Evolutionary conservation across 2,113 vertebrate genomes (phyloP).

Genomic region (Prunella fulvescens): DNA sequence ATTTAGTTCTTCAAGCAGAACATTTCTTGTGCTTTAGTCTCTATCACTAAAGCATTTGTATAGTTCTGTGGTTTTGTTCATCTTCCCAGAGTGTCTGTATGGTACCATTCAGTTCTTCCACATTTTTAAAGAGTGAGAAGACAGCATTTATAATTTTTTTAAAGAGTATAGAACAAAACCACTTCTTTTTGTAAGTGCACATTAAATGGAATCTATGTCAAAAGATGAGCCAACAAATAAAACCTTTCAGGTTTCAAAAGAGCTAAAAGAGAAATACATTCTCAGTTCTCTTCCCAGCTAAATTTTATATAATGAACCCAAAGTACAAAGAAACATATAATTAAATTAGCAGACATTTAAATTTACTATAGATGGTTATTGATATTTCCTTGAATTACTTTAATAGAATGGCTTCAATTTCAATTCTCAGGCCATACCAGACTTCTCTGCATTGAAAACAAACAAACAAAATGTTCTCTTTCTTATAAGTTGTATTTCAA

Average conservation of each 20-base stretch:
- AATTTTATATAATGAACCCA: neutral
- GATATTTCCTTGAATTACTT: neutral
- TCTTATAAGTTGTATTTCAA: neutral
- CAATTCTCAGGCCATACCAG: neutral
- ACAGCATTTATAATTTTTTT: neutral
- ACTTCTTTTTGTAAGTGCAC: neutral
- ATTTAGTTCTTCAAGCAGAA: neutral
- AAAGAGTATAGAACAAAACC: neutral
- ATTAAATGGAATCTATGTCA: neutral
- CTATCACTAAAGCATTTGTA: neutral
- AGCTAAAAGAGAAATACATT: neutral
- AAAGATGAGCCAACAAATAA: neutral
- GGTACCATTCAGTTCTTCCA: neutral
- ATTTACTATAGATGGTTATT: neutral
- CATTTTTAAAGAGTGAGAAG: neutral
- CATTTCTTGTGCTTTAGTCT: neutral
- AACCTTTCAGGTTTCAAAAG: neutral
- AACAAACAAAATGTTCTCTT: neutral
- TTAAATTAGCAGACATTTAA: neutral
- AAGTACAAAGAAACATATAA: neutral
- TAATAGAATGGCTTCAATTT: neutral
- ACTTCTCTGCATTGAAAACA: neutral
- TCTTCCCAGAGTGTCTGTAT: neutral
- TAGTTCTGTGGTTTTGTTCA: neutral
- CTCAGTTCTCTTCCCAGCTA: neutral